Percentiles rank a stretch among this genome's conserved stretches.
Conservation (phyloP, 1,140 invertebrate genomes). For the Eciton burchellii region DNA sequence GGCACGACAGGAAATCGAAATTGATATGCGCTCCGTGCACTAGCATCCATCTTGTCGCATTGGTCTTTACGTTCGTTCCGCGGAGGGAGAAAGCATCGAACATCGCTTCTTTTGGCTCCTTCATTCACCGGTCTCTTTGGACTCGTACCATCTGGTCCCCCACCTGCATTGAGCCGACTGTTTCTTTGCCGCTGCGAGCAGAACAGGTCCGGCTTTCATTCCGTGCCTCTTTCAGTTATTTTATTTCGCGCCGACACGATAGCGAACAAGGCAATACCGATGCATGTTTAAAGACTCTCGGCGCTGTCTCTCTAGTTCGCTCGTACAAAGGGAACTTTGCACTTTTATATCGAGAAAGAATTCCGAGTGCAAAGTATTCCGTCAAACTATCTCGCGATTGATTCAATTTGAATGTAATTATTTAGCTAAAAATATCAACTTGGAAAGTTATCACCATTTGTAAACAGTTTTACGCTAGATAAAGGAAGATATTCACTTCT, state of each 20-base stretch:
- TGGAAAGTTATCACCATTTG: background rate
- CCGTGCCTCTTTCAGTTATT: slow-evolving; percentile 33
- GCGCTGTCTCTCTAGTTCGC: background rate
- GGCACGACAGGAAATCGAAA: slow-evolving; percentile 46
- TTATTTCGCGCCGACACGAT: slow-evolving; percentile 43
- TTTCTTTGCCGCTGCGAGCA: slow-evolving; percentile 61
- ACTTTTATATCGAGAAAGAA: slow-evolving; percentile 1
- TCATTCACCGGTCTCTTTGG: slow-evolving; percentile 67
- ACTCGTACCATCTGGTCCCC: slow-evolving; percentile 63
- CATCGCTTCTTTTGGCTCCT: slow-evolving; percentile 41
- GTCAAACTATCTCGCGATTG: background rate
- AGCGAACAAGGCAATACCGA: slow-evolving; percentile 16
- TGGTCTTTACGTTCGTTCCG: background rate
- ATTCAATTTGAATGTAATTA: background rate
- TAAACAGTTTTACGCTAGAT: background rate
- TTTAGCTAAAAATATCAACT: background rate
- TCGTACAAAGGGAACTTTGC: background rate
- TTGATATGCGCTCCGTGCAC: slow-evolving; percentile 61
- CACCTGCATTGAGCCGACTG: slow-evolving; percentile 68
- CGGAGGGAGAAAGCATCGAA: slow-evolving; percentile 8
- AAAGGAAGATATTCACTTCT: background rate
- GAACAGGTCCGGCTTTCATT: slow-evolving; percentile 64
- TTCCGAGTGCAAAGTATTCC: too few species aligned
- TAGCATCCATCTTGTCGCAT: slow-evolving; percentile 54
- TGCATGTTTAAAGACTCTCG: slow-evolving; percentile 3